Evolutionary conservation across 1,140 invertebrate genomes (phyloP).

Genomic region (Frieseomelitta varia): DNA sequence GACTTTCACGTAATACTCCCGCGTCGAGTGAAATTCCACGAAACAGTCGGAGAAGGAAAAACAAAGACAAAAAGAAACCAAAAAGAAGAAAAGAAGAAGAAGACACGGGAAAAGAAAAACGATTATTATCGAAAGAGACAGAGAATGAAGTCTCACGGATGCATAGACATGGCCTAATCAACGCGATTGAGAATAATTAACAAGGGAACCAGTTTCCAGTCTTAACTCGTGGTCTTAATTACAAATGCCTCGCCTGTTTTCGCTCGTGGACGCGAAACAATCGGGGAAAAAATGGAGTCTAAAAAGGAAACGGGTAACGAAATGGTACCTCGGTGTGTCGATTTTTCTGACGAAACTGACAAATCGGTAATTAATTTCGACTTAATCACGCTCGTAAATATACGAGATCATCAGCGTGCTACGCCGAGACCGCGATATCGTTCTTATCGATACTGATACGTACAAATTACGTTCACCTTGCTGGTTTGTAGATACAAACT

Average conservation of each 20-base stretch:
- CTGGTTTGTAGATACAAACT: neutral
- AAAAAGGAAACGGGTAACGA: neutral
- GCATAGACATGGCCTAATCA: constrained; percentile 9
- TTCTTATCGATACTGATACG: neutral
- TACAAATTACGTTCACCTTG: constrained; percentile 4
- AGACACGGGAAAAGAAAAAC: constrained; percentile 1
- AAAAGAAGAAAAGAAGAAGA: neutral
- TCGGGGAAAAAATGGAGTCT: no score
- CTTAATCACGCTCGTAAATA: constrained; percentile 19
- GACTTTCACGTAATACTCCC: no score
- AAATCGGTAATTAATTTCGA: constrained; percentile 32
- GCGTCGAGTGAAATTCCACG: no score
- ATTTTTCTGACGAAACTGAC: constrained; percentile 11
- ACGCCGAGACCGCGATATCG: neutral
- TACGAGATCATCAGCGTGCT: neutral
- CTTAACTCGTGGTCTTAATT: constrained; percentile 15
- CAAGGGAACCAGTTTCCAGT: constrained; percentile 6
- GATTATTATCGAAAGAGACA: neutral
- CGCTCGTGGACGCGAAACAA: neutral
- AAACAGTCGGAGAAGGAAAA: no score
- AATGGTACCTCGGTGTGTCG: neutral
- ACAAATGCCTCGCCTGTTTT: neutral
- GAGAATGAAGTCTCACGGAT: neutral
- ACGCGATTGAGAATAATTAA: constrained; percentile 24
- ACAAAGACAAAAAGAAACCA: no score